A percentile compares a stretch with the other conserved stretches of the same genome.
Conservation (phyloP, 2,888 invertebrate species). For the Drosophila meridionalis region DNA sequence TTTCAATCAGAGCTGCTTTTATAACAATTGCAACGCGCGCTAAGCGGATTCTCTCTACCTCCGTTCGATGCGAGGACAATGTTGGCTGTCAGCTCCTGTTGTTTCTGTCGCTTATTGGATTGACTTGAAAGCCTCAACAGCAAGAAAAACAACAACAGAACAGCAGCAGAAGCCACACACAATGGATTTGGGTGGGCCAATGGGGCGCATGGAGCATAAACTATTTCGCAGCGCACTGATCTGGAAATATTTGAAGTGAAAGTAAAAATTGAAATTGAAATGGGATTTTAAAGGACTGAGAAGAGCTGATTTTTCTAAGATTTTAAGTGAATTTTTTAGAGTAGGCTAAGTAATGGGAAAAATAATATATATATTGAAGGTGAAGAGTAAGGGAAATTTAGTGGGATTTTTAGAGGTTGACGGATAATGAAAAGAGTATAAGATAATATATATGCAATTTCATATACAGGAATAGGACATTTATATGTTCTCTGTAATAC, state of each 20-base stretch:
- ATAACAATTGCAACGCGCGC: conserved; percentile 33
- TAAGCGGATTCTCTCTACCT: conserved; percentile 43
- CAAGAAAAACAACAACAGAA: neutral
- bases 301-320: neutral
- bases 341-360: neutral
- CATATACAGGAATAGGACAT: too few relatives aligned
- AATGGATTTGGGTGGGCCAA: neutral
- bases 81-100: conserved; percentile 34
- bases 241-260: conserved; percentile 13
- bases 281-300: neutral
- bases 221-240: conserved; percentile 18
- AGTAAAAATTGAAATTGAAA: conserved; percentile 12
- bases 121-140: conserved; percentile 27
- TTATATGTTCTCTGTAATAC: too few relatives aligned
- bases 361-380: neutral
- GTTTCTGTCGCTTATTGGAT: conserved; percentile 45
- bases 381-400: neutral
- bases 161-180: neutral
- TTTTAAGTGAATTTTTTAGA: neutral
- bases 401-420: neutral
- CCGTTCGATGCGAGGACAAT: conserved; percentile 43
- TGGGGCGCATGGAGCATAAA: neutral
- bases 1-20: conserved; percentile 41
- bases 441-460: neutral
- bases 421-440: neutral